phyloP scores from a whole-genome alignment of 2,888 invertebrate genomes.

The Trissoscelio sp. region DNA sequence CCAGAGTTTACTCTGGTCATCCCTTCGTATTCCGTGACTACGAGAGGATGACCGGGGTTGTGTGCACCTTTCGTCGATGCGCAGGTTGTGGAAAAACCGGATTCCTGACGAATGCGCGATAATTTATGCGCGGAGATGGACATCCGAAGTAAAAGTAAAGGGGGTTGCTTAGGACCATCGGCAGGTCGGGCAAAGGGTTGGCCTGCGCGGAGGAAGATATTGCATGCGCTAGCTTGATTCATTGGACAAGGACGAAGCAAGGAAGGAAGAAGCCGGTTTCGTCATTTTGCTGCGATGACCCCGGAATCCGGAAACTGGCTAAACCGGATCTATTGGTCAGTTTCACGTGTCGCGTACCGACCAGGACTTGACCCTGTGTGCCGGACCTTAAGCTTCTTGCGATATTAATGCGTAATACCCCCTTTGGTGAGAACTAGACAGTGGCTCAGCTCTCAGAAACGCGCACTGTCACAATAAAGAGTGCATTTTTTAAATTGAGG shows the following conservation, averaged over 20 bases:
- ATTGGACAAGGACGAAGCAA: constrained; percentile 63
- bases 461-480: constrained; percentile 39
- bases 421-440: constrained; percentile 81
- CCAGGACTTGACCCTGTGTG: constrained; percentile 51
- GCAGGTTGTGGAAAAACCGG: constrained; percentile 74
- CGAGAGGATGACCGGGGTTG: constrained; percentile 61
- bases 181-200: constrained; percentile 71
- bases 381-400: constrained; percentile 48
- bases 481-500: constrained; percentile 39
- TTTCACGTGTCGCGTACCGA: constrained; percentile 76
- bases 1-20: no score
- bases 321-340: constrained; percentile 84
- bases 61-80: constrained; percentile 61
- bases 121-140: constrained; percentile 69
- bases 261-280: constrained; percentile 71
- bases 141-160: constrained; percentile 51
- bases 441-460: constrained; percentile 76
- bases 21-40: constrained; percentile 72
- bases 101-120: constrained; percentile 67
- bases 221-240: neutral
- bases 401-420: constrained; percentile 66
- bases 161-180: constrained; percentile 54
- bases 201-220: constrained; percentile 48
- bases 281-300: constrained; percentile 76
- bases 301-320: constrained; percentile 83